These are phyloP conservation scores for Bombus confusus DNA, from an alignment of 1,140 invertebrate species.

Conservation along the genomic window DNA sequence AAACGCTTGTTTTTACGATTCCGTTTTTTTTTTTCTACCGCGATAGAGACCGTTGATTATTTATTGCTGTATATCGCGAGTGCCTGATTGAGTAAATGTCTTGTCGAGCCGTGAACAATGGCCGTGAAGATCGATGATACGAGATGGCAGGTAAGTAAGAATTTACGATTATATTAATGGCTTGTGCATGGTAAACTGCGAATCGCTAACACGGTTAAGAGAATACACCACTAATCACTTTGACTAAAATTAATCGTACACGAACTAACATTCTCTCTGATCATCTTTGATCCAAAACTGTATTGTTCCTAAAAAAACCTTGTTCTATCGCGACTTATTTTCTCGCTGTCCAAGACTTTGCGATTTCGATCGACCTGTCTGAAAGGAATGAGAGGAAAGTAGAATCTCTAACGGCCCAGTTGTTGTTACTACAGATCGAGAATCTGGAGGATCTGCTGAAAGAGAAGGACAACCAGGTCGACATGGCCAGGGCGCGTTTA, in stretches of 20 bases:
- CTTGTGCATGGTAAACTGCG: background rate
- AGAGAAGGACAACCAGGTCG: slow-evolving; percentile 99
- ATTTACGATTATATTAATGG: background rate
- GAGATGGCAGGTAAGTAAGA: slow-evolving; percentile 57
- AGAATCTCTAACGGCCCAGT: background rate
- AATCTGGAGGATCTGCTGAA: slow-evolving; percentile 97
- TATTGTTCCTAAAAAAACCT: background rate
- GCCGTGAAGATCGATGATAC: slow-evolving; percentile 45
- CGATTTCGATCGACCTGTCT: background rate
- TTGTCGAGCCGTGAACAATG: slow-evolving; percentile 28
- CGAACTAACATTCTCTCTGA: background rate
- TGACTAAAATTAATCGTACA: background rate
- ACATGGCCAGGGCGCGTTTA: slow-evolving; percentile 94
- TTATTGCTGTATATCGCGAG: slow-evolving; percentile 13
- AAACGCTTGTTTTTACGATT: background rate
- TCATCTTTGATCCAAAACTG: background rate
- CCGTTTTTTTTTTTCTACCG: background rate
- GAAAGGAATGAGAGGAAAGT: no score
- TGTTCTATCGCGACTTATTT: background rate
- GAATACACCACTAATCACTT: background rate
- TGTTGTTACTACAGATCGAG: slow-evolving; percentile 90
- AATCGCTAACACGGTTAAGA: background rate
- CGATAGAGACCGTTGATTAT: slow-evolving; percentile 4
- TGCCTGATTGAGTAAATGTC: slow-evolving; percentile 19
- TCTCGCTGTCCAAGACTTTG: no score